Conservation (phyloP, 2,888 invertebrate species). For the Nasonia oneida region DNA sequence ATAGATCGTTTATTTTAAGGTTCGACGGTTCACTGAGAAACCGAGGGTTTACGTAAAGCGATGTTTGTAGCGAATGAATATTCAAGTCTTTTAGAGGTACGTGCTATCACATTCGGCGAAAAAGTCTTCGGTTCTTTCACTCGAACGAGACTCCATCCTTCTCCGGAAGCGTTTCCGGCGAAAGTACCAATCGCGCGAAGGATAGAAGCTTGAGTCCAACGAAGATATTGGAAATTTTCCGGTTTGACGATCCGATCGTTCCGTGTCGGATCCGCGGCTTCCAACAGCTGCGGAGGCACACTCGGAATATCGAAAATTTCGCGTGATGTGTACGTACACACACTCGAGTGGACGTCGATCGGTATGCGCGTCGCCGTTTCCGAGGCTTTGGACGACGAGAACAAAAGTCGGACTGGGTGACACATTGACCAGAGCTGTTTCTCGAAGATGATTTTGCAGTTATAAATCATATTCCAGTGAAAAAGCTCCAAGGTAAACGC, state of each 20-base stretch:
- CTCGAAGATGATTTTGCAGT: no score
- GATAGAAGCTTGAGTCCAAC: not conserved
- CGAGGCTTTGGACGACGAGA: not conserved
- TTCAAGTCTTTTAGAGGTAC: no score
- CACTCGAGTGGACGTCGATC: not conserved
- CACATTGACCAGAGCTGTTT: not conserved
- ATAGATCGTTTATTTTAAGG: no score
- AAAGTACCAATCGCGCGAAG: not conserved
- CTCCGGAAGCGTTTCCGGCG: not conserved
- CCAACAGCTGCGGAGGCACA: not conserved
- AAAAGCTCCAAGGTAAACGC: not conserved
- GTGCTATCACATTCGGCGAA: no score
- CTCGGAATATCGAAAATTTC: constrained; percentile 4
- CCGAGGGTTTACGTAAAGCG: no score
- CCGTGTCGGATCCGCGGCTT: not conserved
- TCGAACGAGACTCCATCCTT: not conserved
- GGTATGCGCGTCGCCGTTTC: not conserved
- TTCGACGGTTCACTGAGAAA: no score
- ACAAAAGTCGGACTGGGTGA: not conserved
- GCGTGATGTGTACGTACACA: not conserved
- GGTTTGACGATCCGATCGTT: constrained; percentile 2
- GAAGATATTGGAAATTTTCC: constrained; percentile 10
- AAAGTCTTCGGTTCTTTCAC: not conserved
- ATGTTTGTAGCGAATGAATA: no score
- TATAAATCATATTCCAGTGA: not conserved